These are phyloP conservation scores for Hyla sarda DNA, from an alignment of 2,113 vertebrate species.

Conservation along the genomic window DNA sequence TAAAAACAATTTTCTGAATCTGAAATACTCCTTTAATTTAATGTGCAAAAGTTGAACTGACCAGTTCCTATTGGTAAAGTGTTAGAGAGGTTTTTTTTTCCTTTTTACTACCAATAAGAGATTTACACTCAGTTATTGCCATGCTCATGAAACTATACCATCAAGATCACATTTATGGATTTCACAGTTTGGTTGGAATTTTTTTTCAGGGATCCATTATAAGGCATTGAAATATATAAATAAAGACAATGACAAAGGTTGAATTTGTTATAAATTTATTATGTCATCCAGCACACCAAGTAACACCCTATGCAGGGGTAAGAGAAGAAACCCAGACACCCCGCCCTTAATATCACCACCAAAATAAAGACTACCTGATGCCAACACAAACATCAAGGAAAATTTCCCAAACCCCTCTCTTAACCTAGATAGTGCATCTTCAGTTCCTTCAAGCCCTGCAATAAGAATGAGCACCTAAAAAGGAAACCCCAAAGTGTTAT, in stretches of 20 bases:
- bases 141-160: no score
- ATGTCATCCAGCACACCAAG: constrained; percentile 50
- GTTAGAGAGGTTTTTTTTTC: no score
- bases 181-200: no score
- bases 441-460: background rate
- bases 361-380: constrained; percentile 43
- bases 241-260: constrained; percentile 32
- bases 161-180: no score
- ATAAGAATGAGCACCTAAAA: constrained; percentile 31
- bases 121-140: no score
- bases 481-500: constrained; percentile 16
- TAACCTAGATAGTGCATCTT: constrained; percentile 6
- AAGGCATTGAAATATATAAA: background rate
- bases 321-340: constrained; percentile 43
- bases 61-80: no score
- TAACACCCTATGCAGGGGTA: constrained; percentile 54
- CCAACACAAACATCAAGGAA: constrained; percentile 49
- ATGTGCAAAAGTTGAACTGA: no score
- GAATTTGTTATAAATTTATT: constrained; percentile 56
- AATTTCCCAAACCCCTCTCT: constrained; percentile 29
- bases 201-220: no score
- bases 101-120: no score
- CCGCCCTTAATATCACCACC: constrained; percentile 32
- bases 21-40: no score
- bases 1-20: no score